Base-by-base conservation (phyloP, 2,888 invertebrate species). In the Diachrysia chrysitis region DNA sequence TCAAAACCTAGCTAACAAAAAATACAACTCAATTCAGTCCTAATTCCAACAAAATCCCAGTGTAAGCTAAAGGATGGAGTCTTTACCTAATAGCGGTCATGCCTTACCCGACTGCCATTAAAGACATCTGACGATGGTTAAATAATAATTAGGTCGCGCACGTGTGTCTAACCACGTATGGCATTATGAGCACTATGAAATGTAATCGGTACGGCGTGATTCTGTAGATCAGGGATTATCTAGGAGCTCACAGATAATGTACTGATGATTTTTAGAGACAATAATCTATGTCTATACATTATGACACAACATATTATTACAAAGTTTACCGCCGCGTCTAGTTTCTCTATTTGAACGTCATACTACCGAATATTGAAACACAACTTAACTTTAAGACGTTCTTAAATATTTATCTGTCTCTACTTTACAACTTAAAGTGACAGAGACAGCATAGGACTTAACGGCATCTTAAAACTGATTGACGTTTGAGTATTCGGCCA, bases 91-190 rank as follows among this genome's bases (percentile, higher is more conserved):
- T 80, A 71, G 73, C 79, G 73, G 73, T 78, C 80, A 78, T 85
- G 81, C 81, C 79, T 77, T 78, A 79, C 73, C 70, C 71, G 67
- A 66, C 76, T 71, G 63, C 83, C 83, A 83, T 87, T 85, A 87
- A 84, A 86, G 83, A 85, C 87, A 87, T 85, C 86, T 86, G 87
- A 84, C 83, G 78, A 83, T 83, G 78, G 82, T 87, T 83, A 83
- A 83, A 85, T 83, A 83, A 81, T 88, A 87, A 87, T 87, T 86
- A 85, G 84, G 83, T 73, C 78, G 72, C 69, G 66, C 86, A 83
- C 81, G 83, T 87, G 86, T 72, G 67, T n/a, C 46, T 66, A 77
- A 78, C 79, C 76, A 77, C 71, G 75, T 67, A 66, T 66, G 69
- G 53, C 70, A 62, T 65, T 83, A 81, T 71, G 73, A 74, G 71